Conservation (phyloP, 2,797 vertebrate species). For the Paratrypauchen microcephalus region DNA sequence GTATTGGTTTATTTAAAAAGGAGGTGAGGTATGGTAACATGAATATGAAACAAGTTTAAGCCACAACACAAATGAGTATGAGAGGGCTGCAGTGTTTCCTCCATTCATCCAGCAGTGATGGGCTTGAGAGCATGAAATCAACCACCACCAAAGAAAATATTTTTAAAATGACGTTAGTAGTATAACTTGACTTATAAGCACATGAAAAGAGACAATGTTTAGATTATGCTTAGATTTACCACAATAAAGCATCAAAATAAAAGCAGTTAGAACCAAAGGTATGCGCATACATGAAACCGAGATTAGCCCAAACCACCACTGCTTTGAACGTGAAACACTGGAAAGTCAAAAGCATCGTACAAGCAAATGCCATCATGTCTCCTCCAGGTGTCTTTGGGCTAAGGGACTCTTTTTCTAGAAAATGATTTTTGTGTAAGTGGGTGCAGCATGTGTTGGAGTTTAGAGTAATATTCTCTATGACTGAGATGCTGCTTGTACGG, state of each 20-base stretch:
- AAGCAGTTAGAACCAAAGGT: conserved; percentile 56
- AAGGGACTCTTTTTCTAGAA: conserved; percentile 62
- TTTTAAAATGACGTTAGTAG: conserved; percentile 25
- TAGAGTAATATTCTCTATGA: conserved; percentile 64
- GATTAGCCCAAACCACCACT: conserved; percentile 49
- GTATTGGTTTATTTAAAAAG: conserved; percentile 15
- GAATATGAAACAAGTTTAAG: conserved; percentile 41
- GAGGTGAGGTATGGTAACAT: conserved; percentile 47
- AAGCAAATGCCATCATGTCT: conserved; percentile 60
- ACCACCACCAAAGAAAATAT: conserved; percentile 42
- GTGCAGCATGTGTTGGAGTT: conserved; percentile 60
- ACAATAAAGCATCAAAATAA: conserved; percentile 54
- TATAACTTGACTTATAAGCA: conserved; percentile 48
- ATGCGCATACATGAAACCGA: conserved; percentile 28
- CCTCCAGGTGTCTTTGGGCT: conserved; percentile 65
- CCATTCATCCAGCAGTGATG: conserved; percentile 52
- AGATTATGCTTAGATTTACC: conserved; percentile 34
- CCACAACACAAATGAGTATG: conserved; percentile 52
- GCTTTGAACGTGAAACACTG: conserved; percentile 49
- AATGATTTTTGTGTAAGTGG: conserved; percentile 62
- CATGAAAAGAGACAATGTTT: conserved; percentile 41
- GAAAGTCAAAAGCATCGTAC: conserved; percentile 51
- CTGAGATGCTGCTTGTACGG: conserved; percentile 69
- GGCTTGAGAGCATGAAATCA: conserved; percentile 41
- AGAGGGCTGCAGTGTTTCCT: conserved; percentile 48